Percentiles rank a stretch among this genome's conserved stretches.
These are phyloP conservation scores for Brenthis daphne DNA, from an alignment of 2,888 invertebrate species.

Conservation along the genomic window DNA sequence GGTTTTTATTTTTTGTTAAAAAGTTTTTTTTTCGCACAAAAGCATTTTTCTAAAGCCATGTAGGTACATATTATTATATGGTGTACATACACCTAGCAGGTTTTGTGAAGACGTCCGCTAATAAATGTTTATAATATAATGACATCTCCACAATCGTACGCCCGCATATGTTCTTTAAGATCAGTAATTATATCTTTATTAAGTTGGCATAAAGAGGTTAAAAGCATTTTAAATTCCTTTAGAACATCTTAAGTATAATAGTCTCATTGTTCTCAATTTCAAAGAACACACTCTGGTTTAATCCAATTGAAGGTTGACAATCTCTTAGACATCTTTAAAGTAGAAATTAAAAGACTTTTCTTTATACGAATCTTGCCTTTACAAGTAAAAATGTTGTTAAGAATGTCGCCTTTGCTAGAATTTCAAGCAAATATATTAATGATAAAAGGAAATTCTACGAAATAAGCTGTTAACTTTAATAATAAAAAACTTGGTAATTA, in stretches of 20 bases:
- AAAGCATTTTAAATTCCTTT: slow-evolving; percentile 28
- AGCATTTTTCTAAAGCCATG: background rate
- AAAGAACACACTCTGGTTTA: slow-evolving; percentile 18
- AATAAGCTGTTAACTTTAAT: no score
- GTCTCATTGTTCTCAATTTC: slow-evolving; percentile 23
- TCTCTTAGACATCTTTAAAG: slow-evolving; percentile 7
- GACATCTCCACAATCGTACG: slow-evolving; percentile 32
- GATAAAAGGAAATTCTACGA: no score
- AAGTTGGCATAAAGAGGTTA: slow-evolving; percentile 24
- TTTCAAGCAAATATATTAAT: no score
- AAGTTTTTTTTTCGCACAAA: background rate
- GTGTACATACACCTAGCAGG: no score
- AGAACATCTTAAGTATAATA: slow-evolving; percentile 20
- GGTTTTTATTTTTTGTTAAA: no score
- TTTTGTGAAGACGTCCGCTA: slow-evolving; percentile 33
- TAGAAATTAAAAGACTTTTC: background rate
- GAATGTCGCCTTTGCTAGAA: no score
- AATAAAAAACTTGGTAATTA: no score
- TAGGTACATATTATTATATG: background rate
- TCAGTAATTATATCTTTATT: slow-evolving; percentile 28
- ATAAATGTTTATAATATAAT: slow-evolving; percentile 25
- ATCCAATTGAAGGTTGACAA: slow-evolving; percentile 14
- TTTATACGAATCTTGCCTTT: background rate
- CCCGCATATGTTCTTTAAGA: slow-evolving; percentile 38
- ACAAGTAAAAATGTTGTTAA: no score